phyloP scores from a whole-genome alignment of 2,888 invertebrate species.

The Didymodactylos carnosus region DNA sequence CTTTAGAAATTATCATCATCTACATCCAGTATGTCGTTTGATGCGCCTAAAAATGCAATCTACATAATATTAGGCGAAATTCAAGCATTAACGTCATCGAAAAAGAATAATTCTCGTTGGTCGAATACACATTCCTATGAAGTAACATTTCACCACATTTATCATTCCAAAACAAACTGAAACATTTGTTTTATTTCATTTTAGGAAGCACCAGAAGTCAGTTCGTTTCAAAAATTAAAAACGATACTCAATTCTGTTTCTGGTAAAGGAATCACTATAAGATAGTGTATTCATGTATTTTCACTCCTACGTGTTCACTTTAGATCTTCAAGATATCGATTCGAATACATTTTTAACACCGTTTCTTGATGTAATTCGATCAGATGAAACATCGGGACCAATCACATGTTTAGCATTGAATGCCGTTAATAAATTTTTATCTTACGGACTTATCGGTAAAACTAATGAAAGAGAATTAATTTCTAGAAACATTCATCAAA shows the following conservation, averaged over 20 bases:
- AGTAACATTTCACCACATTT: neutral
- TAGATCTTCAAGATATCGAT: constrained; percentile 32
- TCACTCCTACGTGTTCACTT: neutral
- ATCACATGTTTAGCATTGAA: constrained; percentile 82
- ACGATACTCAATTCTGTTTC: neutral
- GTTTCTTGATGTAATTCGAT: constrained; percentile 82
- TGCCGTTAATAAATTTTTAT: constrained; percentile 82
- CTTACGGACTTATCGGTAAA: constrained; percentile 77
- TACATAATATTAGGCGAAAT: constrained; percentile 88
- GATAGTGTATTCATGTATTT: neutral
- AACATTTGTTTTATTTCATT: neutral
- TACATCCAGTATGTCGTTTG: too few relatives aligned
- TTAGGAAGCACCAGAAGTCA: neutral
- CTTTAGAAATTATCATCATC: too few relatives aligned
- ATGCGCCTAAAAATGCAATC: constrained; percentile 50
- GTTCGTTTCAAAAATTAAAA: constrained; percentile 4
- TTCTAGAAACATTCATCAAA: too few relatives aligned
- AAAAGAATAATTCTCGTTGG: neutral
- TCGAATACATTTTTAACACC: constrained; percentile 43
- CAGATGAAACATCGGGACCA: constrained; percentile 90
- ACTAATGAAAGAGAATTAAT: too few relatives aligned
- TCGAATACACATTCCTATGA: neutral
- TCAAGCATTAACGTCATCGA: neutral
- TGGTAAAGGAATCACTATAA: neutral
- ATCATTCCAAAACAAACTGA: neutral